Percentiles rank a stretch among this genome's conserved stretches.
These are phyloP conservation scores for Cerceris rybyensis DNA, from an alignment of 2,888 invertebrate genomes.

Conservation along the genomic window DNA sequence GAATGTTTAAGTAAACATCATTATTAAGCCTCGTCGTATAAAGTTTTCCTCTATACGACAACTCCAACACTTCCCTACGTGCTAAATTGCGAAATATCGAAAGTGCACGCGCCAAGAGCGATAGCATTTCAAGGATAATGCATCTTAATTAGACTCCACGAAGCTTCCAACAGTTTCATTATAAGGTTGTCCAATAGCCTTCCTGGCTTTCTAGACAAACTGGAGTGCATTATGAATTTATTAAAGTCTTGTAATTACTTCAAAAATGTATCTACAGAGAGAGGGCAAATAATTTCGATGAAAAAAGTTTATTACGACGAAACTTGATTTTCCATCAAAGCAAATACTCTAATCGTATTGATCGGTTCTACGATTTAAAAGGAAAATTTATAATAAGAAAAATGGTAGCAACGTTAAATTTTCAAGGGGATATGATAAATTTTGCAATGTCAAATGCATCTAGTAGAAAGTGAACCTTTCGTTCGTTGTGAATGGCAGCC, in stretches of 20 bases:
- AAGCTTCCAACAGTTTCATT: conserved; percentile 32
- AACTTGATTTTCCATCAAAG: no score
- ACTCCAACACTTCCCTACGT: not conserved
- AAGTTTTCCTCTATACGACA: not conserved
- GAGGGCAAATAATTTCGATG: no score
- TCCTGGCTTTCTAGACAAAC: not conserved
- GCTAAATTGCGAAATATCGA: conserved; percentile 32
- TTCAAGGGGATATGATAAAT: not conserved
- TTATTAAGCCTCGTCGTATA: not conserved
- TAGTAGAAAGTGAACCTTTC: not conserved
- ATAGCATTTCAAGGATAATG: conserved; percentile 7
- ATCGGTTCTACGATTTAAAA: no score
- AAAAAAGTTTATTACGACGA: no score
- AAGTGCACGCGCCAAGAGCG: conserved; percentile 15
- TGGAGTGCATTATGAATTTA: conserved; percentile 7
- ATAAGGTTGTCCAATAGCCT: conserved; percentile 11
- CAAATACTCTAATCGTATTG: no score
- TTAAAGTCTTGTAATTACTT: not conserved
- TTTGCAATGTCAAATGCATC: not conserved
- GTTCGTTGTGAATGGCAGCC: not conserved
- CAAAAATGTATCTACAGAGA: no score
- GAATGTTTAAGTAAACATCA: not conserved
- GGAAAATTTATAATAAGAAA: no score
- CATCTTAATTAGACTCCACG: conserved; percentile 31
- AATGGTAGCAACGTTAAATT: not conserved